Percentiles rank a stretch among this genome's conserved stretches.
phyloP scores from a whole-genome alignment of 2,113 vertebrate species.

The Brachyistius frenatus region DNA sequence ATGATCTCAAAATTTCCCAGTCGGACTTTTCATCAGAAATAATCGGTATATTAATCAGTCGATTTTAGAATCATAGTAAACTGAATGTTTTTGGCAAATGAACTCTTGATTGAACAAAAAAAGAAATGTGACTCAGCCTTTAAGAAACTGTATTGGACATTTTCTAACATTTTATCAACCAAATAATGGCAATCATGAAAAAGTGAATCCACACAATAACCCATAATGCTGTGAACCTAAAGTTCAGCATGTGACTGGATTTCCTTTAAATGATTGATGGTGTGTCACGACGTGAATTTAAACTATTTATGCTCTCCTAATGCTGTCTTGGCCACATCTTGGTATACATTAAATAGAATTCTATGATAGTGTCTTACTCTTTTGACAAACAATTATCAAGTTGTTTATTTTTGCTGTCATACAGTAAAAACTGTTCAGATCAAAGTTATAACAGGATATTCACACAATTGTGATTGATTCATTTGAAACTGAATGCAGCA shows the following conservation, averaged over 20 bases:
- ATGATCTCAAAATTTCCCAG: neutral
- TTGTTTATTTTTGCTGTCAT: no score
- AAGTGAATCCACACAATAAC: neutral
- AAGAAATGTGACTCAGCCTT: neutral
- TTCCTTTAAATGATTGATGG: constrained; percentile 17
- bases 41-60: neutral
- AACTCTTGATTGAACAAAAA: neutral
- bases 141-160: no score
- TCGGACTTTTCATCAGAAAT: neutral
- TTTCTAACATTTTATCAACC: neutral
- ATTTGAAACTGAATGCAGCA: neutral
- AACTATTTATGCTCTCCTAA: neutral
- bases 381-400: no score
- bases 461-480: neutral
- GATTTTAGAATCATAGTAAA: neutral
- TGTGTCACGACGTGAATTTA: constrained; percentile 21
- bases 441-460: neutral
- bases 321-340: neutral
- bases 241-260: constrained; percentile 11
- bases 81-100: neutral
- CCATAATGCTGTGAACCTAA: neutral
- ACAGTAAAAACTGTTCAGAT: no score
- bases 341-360: constrained; percentile 4
- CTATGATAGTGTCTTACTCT: neutral
- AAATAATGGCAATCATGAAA: neutral